Evolutionary conservation across 2,888 invertebrate species (phyloP).

Genomic region (Sphinx pinastri): DNA sequence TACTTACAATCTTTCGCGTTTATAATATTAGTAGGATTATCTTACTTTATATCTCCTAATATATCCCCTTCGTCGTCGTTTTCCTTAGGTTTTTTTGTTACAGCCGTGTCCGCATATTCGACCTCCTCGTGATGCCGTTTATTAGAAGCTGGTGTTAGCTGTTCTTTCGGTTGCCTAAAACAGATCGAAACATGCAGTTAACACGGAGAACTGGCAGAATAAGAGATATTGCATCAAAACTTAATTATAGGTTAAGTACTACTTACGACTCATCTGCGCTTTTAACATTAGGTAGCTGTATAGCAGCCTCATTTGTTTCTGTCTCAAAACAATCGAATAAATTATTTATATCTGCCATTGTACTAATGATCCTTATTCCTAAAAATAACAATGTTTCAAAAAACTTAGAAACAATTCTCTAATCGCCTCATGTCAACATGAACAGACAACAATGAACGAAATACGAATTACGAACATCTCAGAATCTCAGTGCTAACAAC

Average conservation of each 20-base stretch:
- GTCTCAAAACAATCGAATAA: conserved; percentile 78
- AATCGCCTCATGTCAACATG: not conserved
- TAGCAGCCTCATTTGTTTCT: conserved; percentile 52
- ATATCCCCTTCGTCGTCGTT: conserved; percentile 66
- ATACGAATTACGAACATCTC: too few relatives aligned
- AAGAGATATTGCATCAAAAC: conserved; percentile 30
- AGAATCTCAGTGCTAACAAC: too few relatives aligned
- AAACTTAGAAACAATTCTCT: not conserved
- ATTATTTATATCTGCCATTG: conserved; percentile 66
- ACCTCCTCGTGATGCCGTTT: conserved; percentile 71
- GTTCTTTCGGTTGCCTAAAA: conserved; percentile 45
- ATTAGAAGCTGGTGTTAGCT: conserved; percentile 44
- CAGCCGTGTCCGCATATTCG: conserved; percentile 60
- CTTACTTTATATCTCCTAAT: conserved; percentile 70
- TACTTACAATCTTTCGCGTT: too few relatives aligned
- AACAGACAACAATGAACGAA: too few relatives aligned
- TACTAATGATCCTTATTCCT: conserved; percentile 14
- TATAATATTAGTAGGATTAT: too few relatives aligned
- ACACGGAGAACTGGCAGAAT: conserved; percentile 6
- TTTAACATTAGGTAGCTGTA: conserved; percentile 60
- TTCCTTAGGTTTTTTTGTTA: conserved; percentile 59
- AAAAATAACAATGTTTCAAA: conserved; percentile 2
- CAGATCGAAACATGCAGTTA: not conserved
- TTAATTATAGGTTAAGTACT: conserved; percentile 51
- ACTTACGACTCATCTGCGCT: conserved; percentile 58